phyloP scores from a whole-genome alignment of 2,888 invertebrate genomes.

The Trachelus tabidus region DNA sequence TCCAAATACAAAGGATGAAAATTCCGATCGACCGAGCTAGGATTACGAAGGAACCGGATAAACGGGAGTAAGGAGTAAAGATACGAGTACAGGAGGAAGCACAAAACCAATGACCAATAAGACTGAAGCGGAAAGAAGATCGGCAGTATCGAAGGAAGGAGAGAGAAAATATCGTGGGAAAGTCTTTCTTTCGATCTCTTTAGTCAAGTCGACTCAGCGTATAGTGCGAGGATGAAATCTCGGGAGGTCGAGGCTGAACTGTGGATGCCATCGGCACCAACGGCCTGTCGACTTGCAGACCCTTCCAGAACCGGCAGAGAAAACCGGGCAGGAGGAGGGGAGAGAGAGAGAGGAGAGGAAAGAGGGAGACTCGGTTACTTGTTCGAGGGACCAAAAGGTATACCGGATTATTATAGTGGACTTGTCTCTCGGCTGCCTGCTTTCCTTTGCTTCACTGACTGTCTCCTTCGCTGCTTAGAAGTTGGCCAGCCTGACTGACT shows the following conservation, averaged over 20 bases:
- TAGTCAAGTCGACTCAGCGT: not conserved
- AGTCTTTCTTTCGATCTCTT: not conserved
- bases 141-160: slow-evolving; percentile 1
- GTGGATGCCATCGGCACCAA: slow-evolving; percentile 36
- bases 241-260: slow-evolving; percentile 35
- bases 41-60: not conserved
- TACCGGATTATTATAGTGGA: slow-evolving; percentile 22
- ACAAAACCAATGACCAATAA: not conserved
- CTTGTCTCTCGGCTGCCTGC: not conserved
- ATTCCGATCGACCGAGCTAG: not conserved
- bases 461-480: not conserved
- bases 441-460: not conserved
- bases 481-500: not conserved
- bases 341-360: not conserved
- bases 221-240: slow-evolving; percentile 27
- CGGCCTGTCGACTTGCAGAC: slow-evolving; percentile 28
- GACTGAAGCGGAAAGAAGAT: not conserved
- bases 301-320: slow-evolving; percentile 18
- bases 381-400: not conserved
- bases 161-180: slow-evolving; percentile 1
- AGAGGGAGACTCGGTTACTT: not conserved
- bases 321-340: slow-evolving; percentile 9
- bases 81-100: not conserved
- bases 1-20: not conserved
- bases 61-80: slow-evolving; percentile 6